These are phyloP conservation scores for Cheilosia pagana DNA, from an alignment of 2,888 invertebrate genomes.

Conservation along the genomic window DNA sequence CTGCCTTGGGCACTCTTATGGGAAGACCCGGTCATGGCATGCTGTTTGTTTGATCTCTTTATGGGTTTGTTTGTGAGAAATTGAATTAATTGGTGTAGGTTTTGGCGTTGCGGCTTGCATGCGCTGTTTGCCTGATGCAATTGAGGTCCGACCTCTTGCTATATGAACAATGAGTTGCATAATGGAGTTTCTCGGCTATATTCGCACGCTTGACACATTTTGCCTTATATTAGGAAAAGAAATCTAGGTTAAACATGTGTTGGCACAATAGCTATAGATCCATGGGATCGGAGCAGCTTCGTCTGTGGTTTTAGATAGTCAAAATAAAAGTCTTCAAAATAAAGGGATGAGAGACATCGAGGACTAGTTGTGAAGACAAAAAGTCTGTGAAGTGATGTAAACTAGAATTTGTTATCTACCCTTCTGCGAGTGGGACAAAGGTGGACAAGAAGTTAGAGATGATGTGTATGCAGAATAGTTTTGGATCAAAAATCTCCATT, in stretches of 20 bases:
- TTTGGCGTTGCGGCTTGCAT: slow-evolving; percentile 25
- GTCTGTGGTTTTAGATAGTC: too few species aligned
- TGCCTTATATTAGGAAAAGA: slow-evolving; percentile 48
- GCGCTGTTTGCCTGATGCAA: slow-evolving; percentile 54
- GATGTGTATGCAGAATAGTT: too few species aligned
- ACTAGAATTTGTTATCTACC: too few species aligned
- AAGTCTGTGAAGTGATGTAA: too few species aligned
- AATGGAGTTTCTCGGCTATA: slow-evolving; percentile 43
- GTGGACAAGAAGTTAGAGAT: too few species aligned
- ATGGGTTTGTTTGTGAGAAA: slow-evolving; percentile 66
- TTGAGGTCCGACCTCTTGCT: slow-evolving; percentile 53
- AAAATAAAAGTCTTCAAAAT: too few species aligned
- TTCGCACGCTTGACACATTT: slow-evolving; percentile 68
- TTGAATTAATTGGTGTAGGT: slow-evolving; percentile 62
- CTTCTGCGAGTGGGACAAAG: too few species aligned
- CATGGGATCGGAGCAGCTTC: too few species aligned
- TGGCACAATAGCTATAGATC: slow-evolving; percentile 3
- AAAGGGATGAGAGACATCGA: too few species aligned
- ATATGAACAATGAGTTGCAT: slow-evolving; percentile 64
- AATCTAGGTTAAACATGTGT: slow-evolving; percentile 30
- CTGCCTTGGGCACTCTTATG: slow-evolving; percentile 48
- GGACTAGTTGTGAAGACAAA: too few species aligned
- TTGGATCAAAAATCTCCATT: too few species aligned
- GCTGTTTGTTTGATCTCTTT: slow-evolving; percentile 50
- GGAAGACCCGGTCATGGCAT: slow-evolving; percentile 59